phyloP scores from a whole-genome alignment of 2,888 invertebrate genomes.

The Pseudococcus longispinus region DNA sequence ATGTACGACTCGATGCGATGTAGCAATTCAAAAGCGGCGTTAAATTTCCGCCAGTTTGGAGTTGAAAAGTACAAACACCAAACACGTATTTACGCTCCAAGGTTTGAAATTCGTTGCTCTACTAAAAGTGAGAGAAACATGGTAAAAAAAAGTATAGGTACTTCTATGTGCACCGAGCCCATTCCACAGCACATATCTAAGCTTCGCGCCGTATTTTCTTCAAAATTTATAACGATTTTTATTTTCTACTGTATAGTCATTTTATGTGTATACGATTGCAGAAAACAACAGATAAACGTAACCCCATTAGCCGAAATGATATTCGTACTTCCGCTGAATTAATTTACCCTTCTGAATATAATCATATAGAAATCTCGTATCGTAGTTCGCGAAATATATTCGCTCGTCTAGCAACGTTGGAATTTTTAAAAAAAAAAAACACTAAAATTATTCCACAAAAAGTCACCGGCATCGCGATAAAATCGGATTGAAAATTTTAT shows the following conservation, averaged over 20 bases:
- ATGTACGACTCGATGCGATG: not conserved
- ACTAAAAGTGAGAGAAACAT: not conserved
- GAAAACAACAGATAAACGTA: slow-evolving; percentile 39
- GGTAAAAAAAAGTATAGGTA: slow-evolving; percentile 10
- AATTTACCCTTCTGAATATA: not conserved
- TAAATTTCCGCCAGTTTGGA: not conserved
- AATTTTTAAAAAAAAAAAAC: not conserved
- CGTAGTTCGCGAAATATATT: not conserved
- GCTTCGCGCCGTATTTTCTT: slow-evolving; percentile 6
- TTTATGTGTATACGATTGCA: slow-evolving; percentile 13
- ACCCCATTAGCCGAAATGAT: slow-evolving; percentile 31
- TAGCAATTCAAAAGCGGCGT: not conserved
- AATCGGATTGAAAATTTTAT: not conserved
- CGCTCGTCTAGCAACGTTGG: not conserved
- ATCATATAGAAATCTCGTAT: not conserved
- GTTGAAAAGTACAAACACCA: not conserved
- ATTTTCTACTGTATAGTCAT: slow-evolving; percentile 8
- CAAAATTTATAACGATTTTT: slow-evolving; percentile 31
- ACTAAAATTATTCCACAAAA: not conserved
- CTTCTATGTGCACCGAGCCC: not conserved
- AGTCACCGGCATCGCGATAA: not conserved
- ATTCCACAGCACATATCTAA: not conserved
- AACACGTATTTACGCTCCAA: slow-evolving; percentile 32
- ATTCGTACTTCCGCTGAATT: slow-evolving; percentile 37
- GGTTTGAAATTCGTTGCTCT: not conserved